These are phyloP conservation scores for Laupala kohalensis DNA, from an alignment of 1,140 invertebrate genomes.

Conservation along the genomic window DNA sequence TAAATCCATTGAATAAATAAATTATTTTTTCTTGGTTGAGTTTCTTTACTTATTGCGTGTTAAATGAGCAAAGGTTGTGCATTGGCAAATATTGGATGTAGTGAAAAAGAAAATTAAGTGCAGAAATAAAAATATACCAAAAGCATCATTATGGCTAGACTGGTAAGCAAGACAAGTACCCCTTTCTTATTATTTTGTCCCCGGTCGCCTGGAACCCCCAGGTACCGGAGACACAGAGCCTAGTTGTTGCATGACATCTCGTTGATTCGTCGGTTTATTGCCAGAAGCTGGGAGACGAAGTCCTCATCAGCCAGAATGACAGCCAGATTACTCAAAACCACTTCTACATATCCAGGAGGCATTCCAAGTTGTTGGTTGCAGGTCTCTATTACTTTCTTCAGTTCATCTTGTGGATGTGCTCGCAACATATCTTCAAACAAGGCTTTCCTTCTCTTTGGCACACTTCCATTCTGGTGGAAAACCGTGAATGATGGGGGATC, in stretches of 20 bases:
- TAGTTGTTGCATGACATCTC: slow-evolving; percentile 61
- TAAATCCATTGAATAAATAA: too few relatives aligned
- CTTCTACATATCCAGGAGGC: slow-evolving; percentile 41
- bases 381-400: slow-evolving; percentile 39
- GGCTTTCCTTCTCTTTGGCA: slow-evolving; percentile 51
- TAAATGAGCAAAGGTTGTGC: too few relatives aligned
- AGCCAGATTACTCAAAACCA: slow-evolving; percentile 46
- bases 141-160: not conserved
- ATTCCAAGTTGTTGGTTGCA: slow-evolving; percentile 59
- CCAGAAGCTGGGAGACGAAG: slow-evolving; percentile 54
- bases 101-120: too few relatives aligned
- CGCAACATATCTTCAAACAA: slow-evolving; percentile 36
- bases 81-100: too few relatives aligned
- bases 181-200: too few relatives aligned
- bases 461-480: slow-evolving; percentile 54
- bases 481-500: slow-evolving; percentile 39
- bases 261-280: slow-evolving; percentile 59
- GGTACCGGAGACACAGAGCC: slow-evolving; percentile 7
- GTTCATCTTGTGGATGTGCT: not conserved
- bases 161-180: not conserved
- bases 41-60: too few relatives aligned
- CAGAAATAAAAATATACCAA: not conserved
- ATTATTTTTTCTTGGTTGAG: too few relatives aligned
- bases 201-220: not conserved
- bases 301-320: slow-evolving; percentile 54